Evolutionary conservation across 2,888 invertebrate species (phyloP), one percentile per base, ranked within the genome.

Genomic region (Dimorphilus gyrociliatus): DNA sequence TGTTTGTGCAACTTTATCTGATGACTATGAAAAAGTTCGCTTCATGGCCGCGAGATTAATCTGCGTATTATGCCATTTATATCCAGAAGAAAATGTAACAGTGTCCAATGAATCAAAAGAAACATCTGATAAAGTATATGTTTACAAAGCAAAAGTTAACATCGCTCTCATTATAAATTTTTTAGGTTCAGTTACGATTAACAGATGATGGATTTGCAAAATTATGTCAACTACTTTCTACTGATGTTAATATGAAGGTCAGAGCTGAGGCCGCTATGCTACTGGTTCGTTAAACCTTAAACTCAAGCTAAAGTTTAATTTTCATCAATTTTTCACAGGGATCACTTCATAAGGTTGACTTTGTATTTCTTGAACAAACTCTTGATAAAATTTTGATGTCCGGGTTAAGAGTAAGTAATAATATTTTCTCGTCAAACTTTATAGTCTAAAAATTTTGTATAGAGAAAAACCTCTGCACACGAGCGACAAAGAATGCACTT

Each of bases 361-460:
- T 78, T 27, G 73, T 78, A 36, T 90, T 88, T 63, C 69, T 97
- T 31, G 76, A 85, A 53, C 94, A 97, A 66, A 94, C 94, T 0
- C 65, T 97, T 19, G 94, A 97, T 56, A 97, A 97, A 63, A 94
- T 94, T 55, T 72, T 90, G 16, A 88, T 90, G 85, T 82, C 84
- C 29, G 81, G 86, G 53, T 78, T 88, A 76, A 75, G 80, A 69
- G 80, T 81, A 61, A 51, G 60, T 51, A 17, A 8, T 6, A 5
- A 28, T 15, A 28, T 14, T 10, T n/a, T 21, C n/a, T 10, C 10
- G 21, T 21, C 21, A 21, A 21, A 21, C 21, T 21, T 15, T 32
- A 24, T n/a, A n/a, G n/a, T 17, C 12, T 3, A 4, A 10, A 32
- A 12, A n/a, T 8, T 29, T n/a, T 35, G 32, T 55, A 8, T 54